These are phyloP conservation scores for Diadumene lineata DNA, from an alignment of 92 coral and sea anemone genomes.

Conservation along the genomic window DNA sequence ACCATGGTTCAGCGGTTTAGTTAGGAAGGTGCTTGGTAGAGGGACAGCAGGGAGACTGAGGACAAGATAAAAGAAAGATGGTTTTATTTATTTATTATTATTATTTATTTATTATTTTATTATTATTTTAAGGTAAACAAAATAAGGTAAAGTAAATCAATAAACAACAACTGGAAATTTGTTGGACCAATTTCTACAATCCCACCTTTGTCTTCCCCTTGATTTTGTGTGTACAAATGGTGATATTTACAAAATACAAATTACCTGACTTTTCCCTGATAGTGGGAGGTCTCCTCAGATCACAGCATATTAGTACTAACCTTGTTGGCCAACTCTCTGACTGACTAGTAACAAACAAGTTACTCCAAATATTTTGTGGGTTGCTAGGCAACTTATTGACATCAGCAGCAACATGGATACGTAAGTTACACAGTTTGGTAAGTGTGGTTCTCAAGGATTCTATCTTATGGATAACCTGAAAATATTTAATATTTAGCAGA, in stretches of 20 bases:
- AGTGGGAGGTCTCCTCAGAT: too few relatives aligned
- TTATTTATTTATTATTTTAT: too few relatives aligned
- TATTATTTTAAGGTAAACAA: too few relatives aligned
- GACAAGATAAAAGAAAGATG: neutral
- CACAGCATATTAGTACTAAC: too few relatives aligned
- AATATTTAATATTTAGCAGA: neutral
- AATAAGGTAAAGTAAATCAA: too few relatives aligned
- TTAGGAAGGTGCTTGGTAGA: constrained; percentile 56
- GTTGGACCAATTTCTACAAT: too few relatives aligned
- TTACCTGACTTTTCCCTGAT: too few relatives aligned
- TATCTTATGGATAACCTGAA: constrained; percentile 75
- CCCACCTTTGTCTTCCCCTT: too few relatives aligned
- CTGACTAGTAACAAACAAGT: constrained; percentile 44
- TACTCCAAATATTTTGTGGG: constrained; percentile 77
- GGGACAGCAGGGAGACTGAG: constrained; percentile 65
- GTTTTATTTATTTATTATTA: neutral
- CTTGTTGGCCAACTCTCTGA: constrained; percentile 50
- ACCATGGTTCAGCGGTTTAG: constrained; percentile 62
- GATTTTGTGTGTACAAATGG: too few relatives aligned
- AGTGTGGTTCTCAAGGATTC: constrained; percentile 65
- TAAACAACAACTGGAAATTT: too few relatives aligned
- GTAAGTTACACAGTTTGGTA: constrained; percentile 75
- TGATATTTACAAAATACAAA: too few relatives aligned
- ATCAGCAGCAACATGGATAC: constrained; percentile 87
- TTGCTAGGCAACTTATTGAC: constrained; percentile 71